These are phyloP conservation scores for Ectemnius cavifrons DNA, from an alignment of 2,888 invertebrate species.

Conservation along the genomic window DNA sequence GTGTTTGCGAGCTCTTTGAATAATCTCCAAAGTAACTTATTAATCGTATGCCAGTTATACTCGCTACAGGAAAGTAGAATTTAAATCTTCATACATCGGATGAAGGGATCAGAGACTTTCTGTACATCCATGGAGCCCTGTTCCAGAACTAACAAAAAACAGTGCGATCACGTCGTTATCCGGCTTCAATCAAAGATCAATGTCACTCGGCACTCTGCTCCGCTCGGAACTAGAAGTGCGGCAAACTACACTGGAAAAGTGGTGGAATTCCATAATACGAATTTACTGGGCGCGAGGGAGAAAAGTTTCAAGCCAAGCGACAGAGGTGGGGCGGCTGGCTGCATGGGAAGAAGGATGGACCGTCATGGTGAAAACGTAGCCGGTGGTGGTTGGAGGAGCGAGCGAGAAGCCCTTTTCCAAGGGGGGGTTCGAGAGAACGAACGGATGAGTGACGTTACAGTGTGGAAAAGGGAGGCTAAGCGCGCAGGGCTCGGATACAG, in stretches of 20 bases:
- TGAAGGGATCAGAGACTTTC: not conserved
- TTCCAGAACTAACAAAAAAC: too few relatives aligned
- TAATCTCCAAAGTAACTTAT: constrained; percentile 28
- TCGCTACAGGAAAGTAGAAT: constrained; percentile 23
- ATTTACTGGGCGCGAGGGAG: constrained; percentile 55
- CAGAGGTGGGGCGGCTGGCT: not conserved
- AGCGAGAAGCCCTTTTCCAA: constrained; percentile 20
- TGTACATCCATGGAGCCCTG: not conserved
- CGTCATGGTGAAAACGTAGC: constrained; percentile 19
- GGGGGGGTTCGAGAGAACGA: constrained; percentile 43
- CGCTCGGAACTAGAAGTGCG: not conserved
- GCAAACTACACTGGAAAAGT: constrained; percentile 9
- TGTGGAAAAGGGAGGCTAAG: constrained; percentile 29
- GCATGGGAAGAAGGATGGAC: constrained; percentile 36
- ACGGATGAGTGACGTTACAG: constrained; percentile 56
- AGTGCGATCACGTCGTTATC: constrained; percentile 18
- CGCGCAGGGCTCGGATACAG: constrained; percentile 41
- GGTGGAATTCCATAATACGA: constrained; percentile 50
- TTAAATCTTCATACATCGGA: not conserved
- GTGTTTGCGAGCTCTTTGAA: constrained; percentile 13
- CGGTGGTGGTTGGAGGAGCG: constrained; percentile 13
- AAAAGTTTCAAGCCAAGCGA: constrained; percentile 56
- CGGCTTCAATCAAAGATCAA: constrained; percentile 16
- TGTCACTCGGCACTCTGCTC: constrained; percentile 8
- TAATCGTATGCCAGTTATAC: constrained; percentile 50